A percentile compares a stretch with the other conserved stretches of the same genome.
These are phyloP conservation scores for Microctenopoma steveboyesi DNA, from an alignment of 2,797 vertebrate genomes.

Conservation along the genomic window DNA sequence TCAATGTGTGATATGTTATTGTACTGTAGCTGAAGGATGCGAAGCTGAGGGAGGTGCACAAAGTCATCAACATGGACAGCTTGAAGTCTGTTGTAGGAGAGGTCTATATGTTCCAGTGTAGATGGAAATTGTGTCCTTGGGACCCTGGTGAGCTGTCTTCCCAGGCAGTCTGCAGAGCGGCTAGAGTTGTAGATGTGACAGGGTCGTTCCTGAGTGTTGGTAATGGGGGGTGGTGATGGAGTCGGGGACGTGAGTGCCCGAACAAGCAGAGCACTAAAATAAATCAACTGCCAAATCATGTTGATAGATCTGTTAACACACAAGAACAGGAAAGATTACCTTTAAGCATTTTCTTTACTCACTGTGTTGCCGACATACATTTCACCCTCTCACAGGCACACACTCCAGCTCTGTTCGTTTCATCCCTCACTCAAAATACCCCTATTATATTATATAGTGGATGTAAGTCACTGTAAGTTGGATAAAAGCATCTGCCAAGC, in stretches of 20 bases:
- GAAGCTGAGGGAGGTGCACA: slow-evolving; percentile 68
- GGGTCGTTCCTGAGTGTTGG: neutral
- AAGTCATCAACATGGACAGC: slow-evolving; percentile 73
- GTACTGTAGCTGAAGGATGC: slow-evolving; percentile 73
- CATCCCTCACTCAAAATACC: no score
- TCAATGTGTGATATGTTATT: slow-evolving; percentile 86
- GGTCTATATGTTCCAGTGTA: slow-evolving; percentile 77
- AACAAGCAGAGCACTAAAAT: slow-evolving; percentile 54
- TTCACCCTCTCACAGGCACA: no score
- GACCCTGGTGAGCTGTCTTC: slow-evolving; percentile 73
- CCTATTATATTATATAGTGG: no score
- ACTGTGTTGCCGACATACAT: no score
- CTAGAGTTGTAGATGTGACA: slow-evolving; percentile 64
- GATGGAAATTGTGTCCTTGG: slow-evolving; percentile 75
- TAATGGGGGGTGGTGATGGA: slow-evolving; percentile 15
- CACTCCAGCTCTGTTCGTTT: no score
- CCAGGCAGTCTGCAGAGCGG: slow-evolving; percentile 78
- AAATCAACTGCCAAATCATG: slow-evolving; percentile 61
- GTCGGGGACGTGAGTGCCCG: slow-evolving; percentile 57
- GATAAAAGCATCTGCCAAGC: no score
- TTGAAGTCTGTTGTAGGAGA: slow-evolving; percentile 85
- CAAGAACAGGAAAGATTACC: slow-evolving; percentile 14
- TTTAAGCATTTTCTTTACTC: neutral
- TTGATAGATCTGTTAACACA: slow-evolving; percentile 54
- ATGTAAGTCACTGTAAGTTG: no score